Evolutionary conservation across 2,113 vertebrate species (phyloP).

Genomic region (Nothoprocta perdicaria): DNA sequence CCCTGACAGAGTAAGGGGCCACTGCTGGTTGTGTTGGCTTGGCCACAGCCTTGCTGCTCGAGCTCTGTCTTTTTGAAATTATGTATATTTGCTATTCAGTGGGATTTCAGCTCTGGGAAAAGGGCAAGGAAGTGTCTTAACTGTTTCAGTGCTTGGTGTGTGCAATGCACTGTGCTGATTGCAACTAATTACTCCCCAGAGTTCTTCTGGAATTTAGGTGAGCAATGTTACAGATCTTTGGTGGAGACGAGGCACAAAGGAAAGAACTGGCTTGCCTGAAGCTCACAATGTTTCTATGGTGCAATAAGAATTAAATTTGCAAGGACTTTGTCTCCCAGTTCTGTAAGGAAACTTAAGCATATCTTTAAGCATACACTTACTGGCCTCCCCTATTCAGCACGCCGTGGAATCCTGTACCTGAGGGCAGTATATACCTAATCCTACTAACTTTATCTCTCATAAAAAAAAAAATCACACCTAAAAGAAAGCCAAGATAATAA

Average conservation of each 20-base stretch:
- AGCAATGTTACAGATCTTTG: background rate
- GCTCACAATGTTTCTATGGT: background rate
- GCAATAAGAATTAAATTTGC: background rate
- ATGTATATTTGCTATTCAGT: background rate
- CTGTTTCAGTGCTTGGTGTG: background rate
- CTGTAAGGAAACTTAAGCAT: background rate
- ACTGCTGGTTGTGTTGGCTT: background rate
- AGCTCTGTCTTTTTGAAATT: background rate
- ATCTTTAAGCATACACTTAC: background rate
- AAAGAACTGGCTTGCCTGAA: background rate
- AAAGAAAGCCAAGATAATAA: conserved; percentile 16
- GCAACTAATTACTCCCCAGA: background rate
- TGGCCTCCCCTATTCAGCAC: background rate
- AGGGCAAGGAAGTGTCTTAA: background rate
- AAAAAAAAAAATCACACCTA: background rate
- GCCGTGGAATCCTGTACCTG: background rate
- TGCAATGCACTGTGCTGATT: background rate
- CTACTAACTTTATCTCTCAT: background rate
- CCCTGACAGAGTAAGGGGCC: background rate
- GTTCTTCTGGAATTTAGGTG: background rate
- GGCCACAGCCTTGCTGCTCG: background rate
- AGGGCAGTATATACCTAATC: background rate
- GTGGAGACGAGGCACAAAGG: background rate
- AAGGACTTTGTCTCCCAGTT: background rate
- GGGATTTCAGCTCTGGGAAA: background rate